phyloP scores from a whole-genome alignment of 2,888 invertebrate species.

The Meandrusa payeni region DNA sequence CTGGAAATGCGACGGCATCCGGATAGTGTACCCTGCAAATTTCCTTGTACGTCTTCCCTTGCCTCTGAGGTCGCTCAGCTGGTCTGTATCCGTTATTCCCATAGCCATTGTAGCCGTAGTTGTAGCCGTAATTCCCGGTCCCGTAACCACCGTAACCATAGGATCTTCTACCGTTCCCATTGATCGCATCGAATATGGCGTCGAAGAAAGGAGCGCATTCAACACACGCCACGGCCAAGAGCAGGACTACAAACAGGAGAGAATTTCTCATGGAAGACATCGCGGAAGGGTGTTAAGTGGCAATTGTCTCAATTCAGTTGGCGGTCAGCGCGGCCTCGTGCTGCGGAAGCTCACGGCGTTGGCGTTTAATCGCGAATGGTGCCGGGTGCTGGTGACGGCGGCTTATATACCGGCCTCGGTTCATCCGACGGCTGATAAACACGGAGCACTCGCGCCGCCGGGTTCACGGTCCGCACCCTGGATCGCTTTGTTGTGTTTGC shows the following conservation, averaged over 20 bases:
- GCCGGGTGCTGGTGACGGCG: slow-evolving; percentile 62
- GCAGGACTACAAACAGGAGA: slow-evolving; percentile 38
- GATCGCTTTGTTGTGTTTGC: slow-evolving; percentile 39
- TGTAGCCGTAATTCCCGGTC: slow-evolving; percentile 47
- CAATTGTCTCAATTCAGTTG: slow-evolving; percentile 70
- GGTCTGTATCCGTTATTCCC: slow-evolving; percentile 40
- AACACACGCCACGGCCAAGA: slow-evolving; percentile 43
- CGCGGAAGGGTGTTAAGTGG: slow-evolving; percentile 63
- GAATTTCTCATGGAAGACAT: slow-evolving; percentile 54
- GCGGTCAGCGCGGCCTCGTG: slow-evolving; percentile 65
- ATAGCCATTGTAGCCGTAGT: slow-evolving; percentile 43
- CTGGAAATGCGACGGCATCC: slow-evolving; percentile 73
- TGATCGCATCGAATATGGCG: slow-evolving; percentile 68
- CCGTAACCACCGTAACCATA: slow-evolving; percentile 58
- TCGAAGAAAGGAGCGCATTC: slow-evolving; percentile 70
- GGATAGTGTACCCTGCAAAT: slow-evolving; percentile 86
- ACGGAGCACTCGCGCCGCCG: slow-evolving; percentile 42
- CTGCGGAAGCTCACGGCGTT: slow-evolving; percentile 67
- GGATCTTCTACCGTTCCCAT: slow-evolving; percentile 60
- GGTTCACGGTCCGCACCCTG: slow-evolving; percentile 74
- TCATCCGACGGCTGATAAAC: slow-evolving; percentile 68
- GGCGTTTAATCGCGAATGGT: slow-evolving; percentile 73
- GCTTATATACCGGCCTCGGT: slow-evolving; percentile 78
- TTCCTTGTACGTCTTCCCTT: slow-evolving; percentile 83
- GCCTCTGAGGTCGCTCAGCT: slow-evolving; percentile 43